phyloP scores from a whole-genome alignment of 2,113 vertebrate species.

The Rattus norvegicus region GRCr8 NC_086029.1:23310001-23310500 shows the following conservation, averaged over 20 bases:
- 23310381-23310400: not conserved
- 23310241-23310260: not conserved
- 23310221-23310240: not conserved
- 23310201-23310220: not conserved
- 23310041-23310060: too few relatives aligned
- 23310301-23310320: not conserved
- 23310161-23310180: too few relatives aligned
- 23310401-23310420: not conserved
- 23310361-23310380: not conserved
- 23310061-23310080: too few relatives aligned
- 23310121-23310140: too few relatives aligned
- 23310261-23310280: not conserved
- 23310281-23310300: not conserved
- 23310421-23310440: not conserved
- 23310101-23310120: too few relatives aligned
- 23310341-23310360: not conserved
- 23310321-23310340: not conserved
- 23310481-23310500: not conserved
- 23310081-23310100: too few relatives aligned
- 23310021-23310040: too few relatives aligned
- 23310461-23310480: not conserved
- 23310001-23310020: too few relatives aligned
- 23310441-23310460: not conserved
- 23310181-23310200: not conserved
- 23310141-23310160: too few relatives aligned